Evolutionary conservation across 2,888 invertebrate genomes (phyloP), one percentile per base, ranked within the genome.

Genomic region (Incurvaria masculella): DNA sequence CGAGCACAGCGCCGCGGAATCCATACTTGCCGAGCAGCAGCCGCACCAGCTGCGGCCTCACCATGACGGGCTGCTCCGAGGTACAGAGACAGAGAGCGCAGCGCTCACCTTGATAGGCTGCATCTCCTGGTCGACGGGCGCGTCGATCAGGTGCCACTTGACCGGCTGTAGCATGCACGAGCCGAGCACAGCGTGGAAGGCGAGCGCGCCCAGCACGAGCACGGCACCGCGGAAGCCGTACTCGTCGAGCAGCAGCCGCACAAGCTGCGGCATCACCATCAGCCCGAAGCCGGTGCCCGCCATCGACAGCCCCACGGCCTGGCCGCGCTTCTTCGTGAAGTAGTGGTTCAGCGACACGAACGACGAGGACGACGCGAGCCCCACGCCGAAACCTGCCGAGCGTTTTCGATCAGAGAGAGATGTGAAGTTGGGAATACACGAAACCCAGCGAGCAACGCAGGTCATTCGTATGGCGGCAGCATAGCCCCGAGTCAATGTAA

Each of bases 291-390:
- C 88, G 0, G 89, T 89, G 1, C 90, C 90, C 1, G 89, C 89
- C 82, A 90, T 86, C 0, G 89, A 89, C 20, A 89, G 72, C 0
- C 90, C 90, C 6, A 90, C 88, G 1, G 90, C 90, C 64, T 89
- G 89, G 0, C 90, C 89, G 19, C 90, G 82, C 63, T 86, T 86
- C 63, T 86, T 84, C 16, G 85, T 81, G 62, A 90, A 90, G 63
- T 87, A 90, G 60, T 88, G 86, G 66, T 89, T 90, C 2, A 90
- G 69, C 0, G 90, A 87, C 10, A 91, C 89, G 65, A 91, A 89
- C 0, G 89, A 86, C 14, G 89, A 86, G 14, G 90, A 84, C 16
- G 87, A 85, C 1, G 89, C 87, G 26, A 91, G 73, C 10, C 90
- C 90, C 48, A 88, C 87, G 21, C 91, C 90, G 56, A 90, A 82